Percentiles rank a stretch among this genome's conserved stretches.
These are phyloP conservation scores for Samia ricini DNA, from an alignment of 1,140 invertebrate genomes.

Conservation along the genomic window DNA sequence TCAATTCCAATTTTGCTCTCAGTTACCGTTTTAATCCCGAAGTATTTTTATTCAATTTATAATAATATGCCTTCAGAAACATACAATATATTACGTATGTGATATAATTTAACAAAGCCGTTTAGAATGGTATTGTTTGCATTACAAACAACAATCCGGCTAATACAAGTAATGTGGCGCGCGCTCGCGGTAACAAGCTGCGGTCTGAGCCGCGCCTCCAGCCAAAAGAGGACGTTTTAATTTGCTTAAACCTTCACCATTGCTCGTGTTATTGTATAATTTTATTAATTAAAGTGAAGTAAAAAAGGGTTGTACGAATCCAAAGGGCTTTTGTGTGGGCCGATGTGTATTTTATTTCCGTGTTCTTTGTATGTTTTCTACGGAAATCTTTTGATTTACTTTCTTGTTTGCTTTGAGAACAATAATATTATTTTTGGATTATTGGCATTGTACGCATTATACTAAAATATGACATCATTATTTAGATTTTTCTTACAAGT, in stretches of 20 bases:
- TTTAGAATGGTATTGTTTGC: not conserved
- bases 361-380: not conserved
- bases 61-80: not conserved
- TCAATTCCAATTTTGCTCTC: too few relatives aligned
- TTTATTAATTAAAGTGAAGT: not conserved
- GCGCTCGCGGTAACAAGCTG: not conserved
- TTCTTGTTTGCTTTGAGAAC: not conserved
- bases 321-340: not conserved
- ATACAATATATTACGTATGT: not conserved
- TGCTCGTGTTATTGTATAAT: not conserved
- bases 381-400: not conserved
- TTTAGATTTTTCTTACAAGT: too few relatives aligned
- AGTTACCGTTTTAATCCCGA: too few relatives aligned
- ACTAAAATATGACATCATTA: too few relatives aligned
- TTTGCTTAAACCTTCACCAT: not conserved
- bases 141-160: not conserved
- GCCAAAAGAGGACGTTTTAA: not conserved
- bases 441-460: too few relatives aligned
- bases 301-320: not conserved
- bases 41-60: too few relatives aligned
- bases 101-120: not conserved
- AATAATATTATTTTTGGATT: not conserved
- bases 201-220: not conserved
- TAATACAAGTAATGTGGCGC: not conserved
- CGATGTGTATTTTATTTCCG: not conserved